Conservation (phyloP, 2,888 invertebrate species). For the Synergus gifuensis region DNA sequence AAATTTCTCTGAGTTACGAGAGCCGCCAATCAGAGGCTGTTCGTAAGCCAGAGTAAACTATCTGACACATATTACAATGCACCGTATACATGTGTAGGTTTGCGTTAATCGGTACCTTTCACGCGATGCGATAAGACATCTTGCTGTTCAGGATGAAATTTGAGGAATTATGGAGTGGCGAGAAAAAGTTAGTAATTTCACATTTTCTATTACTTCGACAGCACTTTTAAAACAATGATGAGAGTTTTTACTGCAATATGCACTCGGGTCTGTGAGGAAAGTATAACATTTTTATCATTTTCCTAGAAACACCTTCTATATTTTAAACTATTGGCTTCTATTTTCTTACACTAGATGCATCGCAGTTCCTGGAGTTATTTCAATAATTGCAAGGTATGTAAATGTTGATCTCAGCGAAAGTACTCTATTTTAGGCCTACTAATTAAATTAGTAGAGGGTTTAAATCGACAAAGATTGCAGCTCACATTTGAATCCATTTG, state of each 20-base stretch:
- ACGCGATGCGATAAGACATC: constrained; percentile 54
- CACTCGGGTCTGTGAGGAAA: neutral
- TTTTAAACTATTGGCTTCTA: neutral
- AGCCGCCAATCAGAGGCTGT: constrained; percentile 6
- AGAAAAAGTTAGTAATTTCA: neutral
- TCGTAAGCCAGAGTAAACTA: neutral
- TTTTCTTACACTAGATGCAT: neutral
- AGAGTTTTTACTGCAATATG: neutral
- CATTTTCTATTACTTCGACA: constrained; percentile 4
- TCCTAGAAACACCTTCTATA: neutral
- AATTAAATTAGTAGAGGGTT: constrained; percentile 52
- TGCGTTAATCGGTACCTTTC: constrained; percentile 52
- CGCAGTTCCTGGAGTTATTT: constrained; percentile 43
- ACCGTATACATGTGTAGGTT: neutral
- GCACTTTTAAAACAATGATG: neutral
- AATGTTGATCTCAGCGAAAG: constrained; percentile 49
- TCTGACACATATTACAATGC: neutral
- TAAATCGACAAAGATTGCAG: constrained; percentile 54
- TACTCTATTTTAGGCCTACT: constrained; percentile 52
- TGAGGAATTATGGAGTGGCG: neutral
- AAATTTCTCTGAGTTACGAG: constrained; percentile 2
- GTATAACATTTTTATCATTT: neutral
- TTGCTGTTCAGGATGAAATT: constrained; percentile 40
- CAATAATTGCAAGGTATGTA: constrained; percentile 51
- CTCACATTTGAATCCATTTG: constrained; percentile 51